These are phyloP conservation scores for Agrochola lychnidis DNA, from an alignment of 2,888 invertebrate genomes.

Conservation along the genomic window DNA sequence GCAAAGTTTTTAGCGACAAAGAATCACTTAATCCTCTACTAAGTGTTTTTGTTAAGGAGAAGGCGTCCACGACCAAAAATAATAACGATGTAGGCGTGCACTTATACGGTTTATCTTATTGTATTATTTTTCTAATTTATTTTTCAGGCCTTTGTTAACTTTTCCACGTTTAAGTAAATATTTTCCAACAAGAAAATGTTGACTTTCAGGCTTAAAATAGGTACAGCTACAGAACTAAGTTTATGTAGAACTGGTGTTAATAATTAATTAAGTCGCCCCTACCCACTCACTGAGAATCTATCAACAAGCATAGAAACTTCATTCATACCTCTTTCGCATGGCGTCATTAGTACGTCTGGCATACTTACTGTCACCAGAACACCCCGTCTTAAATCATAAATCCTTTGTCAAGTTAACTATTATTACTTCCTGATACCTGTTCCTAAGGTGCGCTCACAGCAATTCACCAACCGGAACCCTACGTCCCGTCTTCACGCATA, in stretches of 20 bases:
- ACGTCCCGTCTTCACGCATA: slow-evolving; percentile 34
- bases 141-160: neutral
- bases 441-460: slow-evolving; percentile 26
- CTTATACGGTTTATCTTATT: neutral
- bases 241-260: neutral
- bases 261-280: neutral
- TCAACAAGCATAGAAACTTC: neutral
- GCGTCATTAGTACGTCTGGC: neutral
- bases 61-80: neutral
- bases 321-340: neutral
- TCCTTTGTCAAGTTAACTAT: slow-evolving; percentile 40
- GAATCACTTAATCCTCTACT: slow-evolving; percentile 69
- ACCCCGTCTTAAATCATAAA: slow-evolving; percentile 21
- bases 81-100: neutral
- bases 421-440: slow-evolving; percentile 44
- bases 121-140: neutral
- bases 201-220: neutral
- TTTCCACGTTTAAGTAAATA: neutral
- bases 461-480: slow-evolving; percentile 47
- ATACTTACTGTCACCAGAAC: neutral
- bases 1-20: slow-evolving; percentile 69
- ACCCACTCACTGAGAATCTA: neutral
- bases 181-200: neutral
- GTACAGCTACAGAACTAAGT: neutral
- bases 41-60: slow-evolving; percentile 71